Base-by-base conservation (phyloP, 2,888 invertebrate genomes). In the Danaus chrysippus region DNA sequence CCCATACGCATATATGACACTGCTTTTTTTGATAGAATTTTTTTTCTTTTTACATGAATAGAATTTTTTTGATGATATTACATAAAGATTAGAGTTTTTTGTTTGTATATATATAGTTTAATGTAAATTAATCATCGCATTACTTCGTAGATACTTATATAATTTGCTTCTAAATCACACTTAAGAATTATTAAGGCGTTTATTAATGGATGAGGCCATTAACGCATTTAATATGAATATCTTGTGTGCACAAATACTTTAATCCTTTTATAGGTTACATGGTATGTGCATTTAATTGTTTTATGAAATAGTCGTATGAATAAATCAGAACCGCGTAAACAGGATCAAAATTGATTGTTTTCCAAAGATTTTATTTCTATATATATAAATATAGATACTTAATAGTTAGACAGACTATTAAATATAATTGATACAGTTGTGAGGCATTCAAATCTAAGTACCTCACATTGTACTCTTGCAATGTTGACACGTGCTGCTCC, bases 381-480 rank as follows among this genome's bases (percentile, higher is more conserved):
- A 8, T 34, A 34, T 34, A 34, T 5, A 34, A 6, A 46, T 13
- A 46, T 12, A 12, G 10, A 46, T 46, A 46, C 13, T 46, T 46
- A 46, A 46, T 12, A 42, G 15, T 55, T 17, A 55, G 15, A 55
- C 49, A 49, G 15, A 49, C 17, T 49, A 15, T 17, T 49, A 17
- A 49, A 49, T 17, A 49, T n/a, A 49, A 10, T 49, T 46, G n/a
- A 46, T 34, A 46, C 46, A 46, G 46, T 46, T 46, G 46, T 15
- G 23, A 34, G 23, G 23, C 23, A 34, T 34, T 34, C 23, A 34
- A 34, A 34, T 34, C 0, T 34, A 34, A 34, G 63, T 63, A 74
- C 67, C 66, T 73, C 71, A 74, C 73, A 74, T 74, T 73, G 69
- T 73, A 76, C 73, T 75, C 79, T 72, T 70, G 84, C 82, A 77